Base-by-base conservation (phyloP, 2,797 vertebrate species). In the Phaenicophaeus curvirostris region DNA sequence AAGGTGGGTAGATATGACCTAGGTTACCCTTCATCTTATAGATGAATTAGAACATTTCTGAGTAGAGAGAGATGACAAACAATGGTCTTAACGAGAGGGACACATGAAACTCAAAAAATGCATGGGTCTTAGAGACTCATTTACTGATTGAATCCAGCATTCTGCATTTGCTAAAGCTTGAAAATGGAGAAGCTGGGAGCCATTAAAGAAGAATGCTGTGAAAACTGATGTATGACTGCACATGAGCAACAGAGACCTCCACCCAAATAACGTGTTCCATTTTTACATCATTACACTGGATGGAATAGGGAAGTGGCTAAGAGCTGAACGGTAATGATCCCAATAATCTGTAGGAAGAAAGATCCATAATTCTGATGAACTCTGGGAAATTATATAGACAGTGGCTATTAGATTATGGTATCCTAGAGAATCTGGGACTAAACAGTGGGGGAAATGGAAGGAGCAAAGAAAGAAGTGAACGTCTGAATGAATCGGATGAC, bases 191-290 rank as follows among this genome's bases (percentile, higher is more conserved):
- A 72, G 37, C 87, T 93, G 85, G 77, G 93, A 95, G 72, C 50
- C 78, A 73, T 94, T 93, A 93, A 84, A 90, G 59, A 90, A 89
- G 65, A 93, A 87, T 80, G 41, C 33, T 61, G 27, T 87, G 75
- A 92, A 96, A 96, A 85, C 37, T 84, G 87, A 74, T 5, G 20
- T 48, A 74, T 79, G 84, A 92, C 65, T 93, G 41, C 71, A 77
- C 79, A 78, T 30, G 27, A 93, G 57, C 37, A 87, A 83, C 25
- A 77, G 46, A 87, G 65, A 92, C 30, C 50, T 85, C 68, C 90
- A 77, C 72, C 81, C 90, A 93, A 95, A 79, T 63, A 89, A 66
- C 51, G 54, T 25, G 11, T 87, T 89, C 67, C 37, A 57, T 83
- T 95, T 94, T 94, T 71, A 74, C 25, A 58, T 80, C 41, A 37